Conservation (phyloP, 2,797 vertebrate species). For the Caiman crocodilus region DNA sequence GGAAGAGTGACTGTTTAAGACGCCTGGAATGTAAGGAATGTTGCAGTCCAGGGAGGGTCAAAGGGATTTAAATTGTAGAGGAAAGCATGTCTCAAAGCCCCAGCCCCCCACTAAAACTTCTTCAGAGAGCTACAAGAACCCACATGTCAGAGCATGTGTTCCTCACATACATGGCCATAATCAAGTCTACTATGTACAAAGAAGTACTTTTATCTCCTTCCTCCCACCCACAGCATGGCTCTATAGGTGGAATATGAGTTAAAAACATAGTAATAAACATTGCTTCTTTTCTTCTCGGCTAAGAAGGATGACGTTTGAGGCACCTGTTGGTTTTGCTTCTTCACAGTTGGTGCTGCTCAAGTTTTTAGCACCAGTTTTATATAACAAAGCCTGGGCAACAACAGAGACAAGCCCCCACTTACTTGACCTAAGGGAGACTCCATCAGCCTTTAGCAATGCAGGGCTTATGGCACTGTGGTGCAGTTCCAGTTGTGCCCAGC, state of each 20-base stretch:
- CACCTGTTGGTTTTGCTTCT: too few species aligned
- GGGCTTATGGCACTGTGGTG: not conserved
- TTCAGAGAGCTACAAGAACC: conserved; percentile 5
- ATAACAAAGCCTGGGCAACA: not conserved
- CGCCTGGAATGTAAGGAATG: conserved; percentile 78
- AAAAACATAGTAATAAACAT: not conserved
- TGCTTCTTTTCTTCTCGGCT: not conserved
- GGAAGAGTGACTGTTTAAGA: conserved; percentile 47
- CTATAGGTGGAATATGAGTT: conserved; percentile 1
- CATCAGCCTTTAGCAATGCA: not conserved
- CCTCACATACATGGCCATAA: conserved; percentile 21
- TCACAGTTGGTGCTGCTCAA: too few species aligned
- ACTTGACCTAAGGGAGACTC: fast-evolving
- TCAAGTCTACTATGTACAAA: not conserved
- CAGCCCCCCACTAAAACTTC: conserved; percentile 29
- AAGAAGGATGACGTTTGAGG: not conserved
- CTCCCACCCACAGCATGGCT: not conserved
- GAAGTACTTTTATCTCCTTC: conserved; percentile 26
- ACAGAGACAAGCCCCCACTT: fast-evolving
- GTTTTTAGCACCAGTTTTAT: not conserved
- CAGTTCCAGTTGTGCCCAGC: not conserved
- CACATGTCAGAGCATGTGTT: conserved; percentile 30
- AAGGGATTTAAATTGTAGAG: conserved; percentile 47
- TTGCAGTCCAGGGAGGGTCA: conserved; percentile 55
- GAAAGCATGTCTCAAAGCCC: not conserved